Base-by-base conservation (phyloP, 2,797 vertebrate species). In the Protosalanx chinensis region DNA sequence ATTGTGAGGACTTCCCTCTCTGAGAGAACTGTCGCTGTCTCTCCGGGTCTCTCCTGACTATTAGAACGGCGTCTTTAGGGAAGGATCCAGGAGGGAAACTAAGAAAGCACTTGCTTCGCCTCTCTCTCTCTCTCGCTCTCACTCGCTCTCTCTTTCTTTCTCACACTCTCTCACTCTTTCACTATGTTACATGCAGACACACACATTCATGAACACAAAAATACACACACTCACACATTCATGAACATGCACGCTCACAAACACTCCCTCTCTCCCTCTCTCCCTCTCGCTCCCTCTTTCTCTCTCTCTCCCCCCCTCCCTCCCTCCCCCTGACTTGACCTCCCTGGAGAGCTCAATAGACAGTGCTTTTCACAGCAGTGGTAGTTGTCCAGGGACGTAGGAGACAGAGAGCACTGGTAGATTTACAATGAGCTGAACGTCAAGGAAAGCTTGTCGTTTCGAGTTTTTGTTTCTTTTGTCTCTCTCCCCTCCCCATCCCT, bases 361-460 rank as follows among this genome's bases (percentile, higher is more conserved):
- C 15, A 90, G 87, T 87, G 85, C 84, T 91, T 92, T 90, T 88
- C 87, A 89, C 88, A 83, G 88, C 88, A 82, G 89, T 75, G 65
- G 87, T 82, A 85, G 85, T 86, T 85, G 85, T 87, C 87, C 85
- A 83, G 82, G 89, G 86, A 89, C 53, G 79, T 80, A 84, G 87
- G 83, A 85, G 82, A 86, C 78, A 76, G 76, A 73, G 83, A 76
- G 91, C 89, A 84, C 89, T 81, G 84, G 73, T 82, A 83, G 90
- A 91, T 91, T 91, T 88, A 88, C 85, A 91, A 91, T 92, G 88
- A 92, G 89, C 86, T 79, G 78, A 82, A 85, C 85, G 85, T 88
- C 85, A 90, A 91, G 88, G 87, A 87, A 87, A 87, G 79, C 76
- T 79, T 81, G 82, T 78, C 81, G 67, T 85, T 82, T 89, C n/a